Evolutionary conservation across 1,140 invertebrate genomes (phyloP).

Genomic region (Brachionus koreanus): DNA sequence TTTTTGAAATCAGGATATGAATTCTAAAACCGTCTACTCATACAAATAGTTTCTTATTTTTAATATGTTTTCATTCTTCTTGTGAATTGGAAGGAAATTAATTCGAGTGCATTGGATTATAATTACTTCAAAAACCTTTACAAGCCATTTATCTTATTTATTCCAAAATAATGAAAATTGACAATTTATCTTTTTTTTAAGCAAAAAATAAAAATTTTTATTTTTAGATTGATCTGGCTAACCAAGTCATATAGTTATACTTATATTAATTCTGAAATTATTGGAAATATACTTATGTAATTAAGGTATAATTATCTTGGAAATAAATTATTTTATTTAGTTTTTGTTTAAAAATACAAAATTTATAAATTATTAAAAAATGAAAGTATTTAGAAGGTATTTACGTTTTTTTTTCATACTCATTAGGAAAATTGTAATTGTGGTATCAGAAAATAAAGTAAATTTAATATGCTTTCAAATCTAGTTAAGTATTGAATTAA

Average conservation of each 20-base stretch:
- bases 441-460: neutral
- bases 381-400: too few relatives aligned
- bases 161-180: neutral
- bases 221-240: neutral
- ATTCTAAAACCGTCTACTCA: neutral
- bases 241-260: neutral
- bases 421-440: too few relatives aligned
- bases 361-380: neutral
- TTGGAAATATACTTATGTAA: neutral
- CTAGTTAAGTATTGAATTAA: neutral
- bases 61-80: neutral
- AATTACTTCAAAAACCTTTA: neutral
- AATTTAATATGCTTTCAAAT: neutral
- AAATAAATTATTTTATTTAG: neutral
- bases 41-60: conserved; percentile 5
- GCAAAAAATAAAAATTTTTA: neutral
- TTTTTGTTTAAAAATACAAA: neutral
- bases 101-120: neutral
- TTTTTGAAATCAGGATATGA: conserved; percentile 9
- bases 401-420: too few relatives aligned
- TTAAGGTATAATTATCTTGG: too few relatives aligned
- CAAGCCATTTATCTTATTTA: neutral
- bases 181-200: neutral
- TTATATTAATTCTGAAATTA: neutral
- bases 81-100: neutral